Base-by-base conservation (phyloP, 2,797 vertebrate species). In the Sylvia borin region DNA sequence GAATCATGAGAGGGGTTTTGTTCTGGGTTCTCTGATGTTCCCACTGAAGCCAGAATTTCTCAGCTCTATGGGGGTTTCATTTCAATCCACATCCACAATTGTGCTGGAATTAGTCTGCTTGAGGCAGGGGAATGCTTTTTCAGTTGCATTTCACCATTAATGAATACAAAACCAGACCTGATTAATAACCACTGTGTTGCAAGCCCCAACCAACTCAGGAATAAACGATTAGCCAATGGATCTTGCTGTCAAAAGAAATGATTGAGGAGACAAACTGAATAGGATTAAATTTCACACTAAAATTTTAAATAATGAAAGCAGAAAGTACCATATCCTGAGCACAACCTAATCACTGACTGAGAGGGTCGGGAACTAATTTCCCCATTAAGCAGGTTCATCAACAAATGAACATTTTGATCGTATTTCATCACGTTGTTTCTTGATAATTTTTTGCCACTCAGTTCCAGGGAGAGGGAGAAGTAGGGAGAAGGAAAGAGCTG, bases 211-310 rank as follows among this genome's bases (percentile, higher is more conserved):
- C 42, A 2, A 92, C 73, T 91, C 51, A 47, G 76, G 66, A 92
- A 73, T 78, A 95, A 95, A 94, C 91, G 66, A 91, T 93, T 88
- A 95, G 48, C 54, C 82, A 81, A 6, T 81, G 85, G 76, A 94
- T 53, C 42, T 88, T 75, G 36, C 88, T 95, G 93, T 95, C 87
- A 84, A 50, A 89, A 90, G 6, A 84, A 91, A 90, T 85, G 76
- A 91, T 79, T 91, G 85, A 96, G 76, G 53, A 85, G 64, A 67
- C 15, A 32, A 90, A 84, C 51, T 64, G 75, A 81, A 81, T 60
- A 70, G 12, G 24, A 78, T 93, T 91, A 93, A 75, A 83, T 81
- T 75, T 85, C 32, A 81, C 65, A 85, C 58, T 45, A 80, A 66
- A 89, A 81, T 85, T 93, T 85, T 88, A 83, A 93, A 93, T 26